Conservation (phyloP, 2,888 invertebrate genomes). For the Oscheius sp. region DNA sequence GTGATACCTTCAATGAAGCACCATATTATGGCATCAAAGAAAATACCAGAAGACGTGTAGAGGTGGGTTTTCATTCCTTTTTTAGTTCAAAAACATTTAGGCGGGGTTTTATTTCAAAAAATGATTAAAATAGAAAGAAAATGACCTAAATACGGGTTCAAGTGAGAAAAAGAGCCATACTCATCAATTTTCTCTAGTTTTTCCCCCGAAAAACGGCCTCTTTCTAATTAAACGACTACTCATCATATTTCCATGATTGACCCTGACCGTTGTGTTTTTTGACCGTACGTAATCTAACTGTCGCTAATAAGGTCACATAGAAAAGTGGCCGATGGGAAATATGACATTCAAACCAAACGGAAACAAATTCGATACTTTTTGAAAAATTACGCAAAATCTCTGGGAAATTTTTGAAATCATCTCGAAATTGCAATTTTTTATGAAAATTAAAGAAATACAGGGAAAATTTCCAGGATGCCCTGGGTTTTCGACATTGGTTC, state of each 20-base stretch:
- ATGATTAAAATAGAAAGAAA: no score
- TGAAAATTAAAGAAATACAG: not conserved
- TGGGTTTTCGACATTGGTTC: constrained; percentile 71
- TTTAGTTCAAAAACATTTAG: not conserved
- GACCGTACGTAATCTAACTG: not conserved
- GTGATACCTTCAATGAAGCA: not conserved
- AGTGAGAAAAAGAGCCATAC: not conserved
- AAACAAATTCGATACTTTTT: not conserved
- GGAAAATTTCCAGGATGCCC: constrained; percentile 45
- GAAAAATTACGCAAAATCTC: no score
- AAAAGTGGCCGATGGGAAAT: not conserved
- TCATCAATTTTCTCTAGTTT: not conserved
- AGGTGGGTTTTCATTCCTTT: constrained; percentile 9
- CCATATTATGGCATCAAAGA: constrained; percentile 40
- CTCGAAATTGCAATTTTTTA: no score
- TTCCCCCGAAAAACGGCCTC: not conserved
- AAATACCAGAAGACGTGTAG: constrained; percentile 38
- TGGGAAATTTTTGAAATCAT: no score
- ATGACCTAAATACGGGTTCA: no score
- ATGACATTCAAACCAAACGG: no score
- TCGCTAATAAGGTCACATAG: not conserved
- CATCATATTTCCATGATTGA: no score
- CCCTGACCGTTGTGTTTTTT: not conserved
- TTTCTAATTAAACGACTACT: not conserved
- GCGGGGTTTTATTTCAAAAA: no score